A percentile compares a stretch with the other conserved stretches of the same genome.
These are phyloP conservation scores for Lutjanus erythropterus DNA, from an alignment of 2,113 vertebrate genomes.

Conservation along the genomic window DNA sequence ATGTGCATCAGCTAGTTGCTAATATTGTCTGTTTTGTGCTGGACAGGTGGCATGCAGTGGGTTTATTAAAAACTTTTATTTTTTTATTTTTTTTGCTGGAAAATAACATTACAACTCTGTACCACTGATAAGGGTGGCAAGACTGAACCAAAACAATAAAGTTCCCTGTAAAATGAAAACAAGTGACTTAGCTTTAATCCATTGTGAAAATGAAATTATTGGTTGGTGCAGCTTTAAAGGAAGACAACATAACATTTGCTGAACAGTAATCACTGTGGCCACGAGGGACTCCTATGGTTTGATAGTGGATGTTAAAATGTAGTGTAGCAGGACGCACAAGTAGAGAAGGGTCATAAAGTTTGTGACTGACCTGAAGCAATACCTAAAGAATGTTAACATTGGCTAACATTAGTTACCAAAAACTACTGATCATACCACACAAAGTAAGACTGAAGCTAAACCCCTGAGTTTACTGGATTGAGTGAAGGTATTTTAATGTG, in stretches of 20 bases:
- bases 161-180: not conserved
- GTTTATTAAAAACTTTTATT: too few relatives aligned
- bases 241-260: not conserved
- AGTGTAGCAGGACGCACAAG: too few relatives aligned
- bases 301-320: too few relatives aligned
- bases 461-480: not conserved
- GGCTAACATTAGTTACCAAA: not conserved
- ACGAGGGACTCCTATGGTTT: not conserved
- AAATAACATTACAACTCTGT: not conserved
- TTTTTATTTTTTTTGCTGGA: not conserved
- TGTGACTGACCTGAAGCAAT: not conserved
- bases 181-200: too few relatives aligned
- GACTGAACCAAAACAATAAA: not conserved
- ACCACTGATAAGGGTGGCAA: not conserved
- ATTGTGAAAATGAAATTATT: too few relatives aligned
- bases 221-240: not conserved
- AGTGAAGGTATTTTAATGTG: not conserved
- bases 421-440: not conserved
- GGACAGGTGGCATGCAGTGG: not conserved
- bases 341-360: too few relatives aligned
- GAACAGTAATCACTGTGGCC: not conserved
- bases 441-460: not conserved
- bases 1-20: not conserved
- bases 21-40: not conserved
- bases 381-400: not conserved